These are phyloP conservation scores for Amblyopsis hoosieri DNA, from an alignment of 2,797 vertebrate species.

Conservation along the genomic window DNA sequence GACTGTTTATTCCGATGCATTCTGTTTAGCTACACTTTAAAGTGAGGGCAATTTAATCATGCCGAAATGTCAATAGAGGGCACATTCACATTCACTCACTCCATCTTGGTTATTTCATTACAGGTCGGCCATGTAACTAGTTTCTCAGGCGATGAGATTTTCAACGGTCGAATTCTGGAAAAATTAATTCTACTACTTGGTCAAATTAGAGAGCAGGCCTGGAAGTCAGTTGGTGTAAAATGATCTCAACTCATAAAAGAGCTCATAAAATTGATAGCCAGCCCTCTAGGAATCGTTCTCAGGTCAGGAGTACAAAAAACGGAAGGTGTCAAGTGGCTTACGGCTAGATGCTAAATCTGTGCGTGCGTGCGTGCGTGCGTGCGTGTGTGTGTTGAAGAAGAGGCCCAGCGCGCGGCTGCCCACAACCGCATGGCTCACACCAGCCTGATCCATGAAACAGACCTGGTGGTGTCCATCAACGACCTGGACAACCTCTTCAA, in stretches of 20 bases:
- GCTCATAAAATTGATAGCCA: background rate
- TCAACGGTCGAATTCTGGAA: conserved; percentile 9
- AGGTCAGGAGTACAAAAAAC: background rate
- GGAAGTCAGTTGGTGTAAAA: background rate
- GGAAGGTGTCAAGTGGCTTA: background rate
- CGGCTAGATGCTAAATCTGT: no score
- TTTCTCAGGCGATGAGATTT: background rate
- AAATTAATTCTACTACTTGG: conserved; percentile 10
- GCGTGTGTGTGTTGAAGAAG: conserved; percentile 55
- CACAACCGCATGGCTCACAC: conserved; percentile 90
- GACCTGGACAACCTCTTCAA: conserved; percentile 99
- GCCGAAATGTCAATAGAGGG: background rate
- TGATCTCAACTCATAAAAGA: conserved; percentile 10
- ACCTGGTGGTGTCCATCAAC: conserved; percentile 94
- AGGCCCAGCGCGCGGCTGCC: conserved; percentile 85
- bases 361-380: background rate
- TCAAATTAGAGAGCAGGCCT: conserved; percentile 1
- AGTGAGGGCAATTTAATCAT: no score
- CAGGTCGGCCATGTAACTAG: background rate
- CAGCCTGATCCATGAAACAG: conserved; percentile 94
- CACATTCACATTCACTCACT: conserved; percentile 5
- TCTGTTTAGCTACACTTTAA: no score
- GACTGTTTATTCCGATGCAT: no score
- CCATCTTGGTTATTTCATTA: conserved; percentile 11
- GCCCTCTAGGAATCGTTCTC: background rate